Evolutionary conservation across 1,140 invertebrate genomes (phyloP), one percentile per base, ranked within the genome.

Genomic region (Ostrea denselamellosa): DNA sequence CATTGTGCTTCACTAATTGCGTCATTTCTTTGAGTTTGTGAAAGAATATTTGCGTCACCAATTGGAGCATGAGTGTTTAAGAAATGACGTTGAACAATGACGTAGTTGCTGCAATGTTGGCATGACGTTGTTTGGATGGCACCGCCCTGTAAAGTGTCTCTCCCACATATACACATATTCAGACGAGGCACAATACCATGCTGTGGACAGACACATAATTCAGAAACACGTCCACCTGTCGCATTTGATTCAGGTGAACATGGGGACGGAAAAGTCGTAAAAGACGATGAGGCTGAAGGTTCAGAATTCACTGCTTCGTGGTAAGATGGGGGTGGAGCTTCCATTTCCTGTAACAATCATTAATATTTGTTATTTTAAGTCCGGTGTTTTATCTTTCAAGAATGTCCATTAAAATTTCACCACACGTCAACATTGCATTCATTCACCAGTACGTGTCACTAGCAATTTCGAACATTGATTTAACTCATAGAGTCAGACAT

Each of bases 131-230:
- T 34, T 34, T 77, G 68, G 4, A 77, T 77, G 34, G 68, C 28
- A 77, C 68, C 68, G 9, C 25, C 28, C 22, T 77, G 25, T 34
- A 77, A 5, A 5, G 22, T 25, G 12, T 77, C 68, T 77, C 68
- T 77, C 10, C 68, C 68, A 77, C 68, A 77, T 77, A 77, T 77
- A 77, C 68, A 77, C 68, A 77, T 25, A 77, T 77, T 77, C 25
- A 77, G 25, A 25, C 68, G 68, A 77, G 68, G 68, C 68, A 77
- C 68, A 77, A 77, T 34, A 77, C 68, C 68, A 17, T 77, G 68
- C 9, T 77, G 68, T 77, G 68, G 68, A 77, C 68, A 77, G 9
- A 77, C 68, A 77, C 68, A 77, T 34, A 77, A 17, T 28, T 77
- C 68, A 77, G 68, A 12, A 4, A 77, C 28, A 9, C 12, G 68